Percentiles rank a stretch among this genome's conserved stretches.
These are phyloP conservation scores for Notothenia coriiceps DNA, from an alignment of 2,113 vertebrate genomes.

Conservation along the genomic window DNA sequence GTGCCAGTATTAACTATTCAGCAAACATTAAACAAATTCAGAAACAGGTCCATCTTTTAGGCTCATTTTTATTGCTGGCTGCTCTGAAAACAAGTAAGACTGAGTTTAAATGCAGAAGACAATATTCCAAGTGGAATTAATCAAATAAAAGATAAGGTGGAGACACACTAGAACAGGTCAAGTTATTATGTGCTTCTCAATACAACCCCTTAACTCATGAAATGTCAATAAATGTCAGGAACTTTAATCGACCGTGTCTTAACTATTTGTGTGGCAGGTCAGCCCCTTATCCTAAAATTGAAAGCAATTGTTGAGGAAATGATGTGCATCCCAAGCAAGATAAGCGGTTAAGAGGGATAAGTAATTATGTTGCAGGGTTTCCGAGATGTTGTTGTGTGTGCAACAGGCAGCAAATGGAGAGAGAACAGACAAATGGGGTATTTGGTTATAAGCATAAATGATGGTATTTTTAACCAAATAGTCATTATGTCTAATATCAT, in stretches of 20 bases:
- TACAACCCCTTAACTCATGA: neutral
- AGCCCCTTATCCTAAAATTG: neutral
- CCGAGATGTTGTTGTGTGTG: too few relatives aligned
- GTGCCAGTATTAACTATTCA: neutral
- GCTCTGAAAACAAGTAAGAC: neutral
- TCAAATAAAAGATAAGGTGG: conserved; percentile 9
- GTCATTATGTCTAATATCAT: neutral
- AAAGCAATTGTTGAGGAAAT: neutral
- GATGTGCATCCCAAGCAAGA: neutral
- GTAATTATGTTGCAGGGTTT: too few relatives aligned
- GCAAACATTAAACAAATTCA: neutral
- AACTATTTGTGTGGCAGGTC: neutral
- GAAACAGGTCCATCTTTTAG: neutral
- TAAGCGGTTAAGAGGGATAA: neutral
- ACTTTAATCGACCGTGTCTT: neutral
- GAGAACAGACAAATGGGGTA: neutral
- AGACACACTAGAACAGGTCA: neutral
- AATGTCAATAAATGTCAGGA: conserved; percentile 13
- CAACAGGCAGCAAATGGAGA: neutral
- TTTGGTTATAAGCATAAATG: neutral
- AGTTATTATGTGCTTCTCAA: conserved; percentile 1
- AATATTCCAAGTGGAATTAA: conserved; percentile 6
- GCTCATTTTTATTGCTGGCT: neutral
- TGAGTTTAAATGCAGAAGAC: conserved; percentile 5
- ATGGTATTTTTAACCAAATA: neutral